These are phyloP conservation scores for Sandelia bainsii DNA, from an alignment of 2,797 vertebrate genomes.

Conservation along the genomic window DNA sequence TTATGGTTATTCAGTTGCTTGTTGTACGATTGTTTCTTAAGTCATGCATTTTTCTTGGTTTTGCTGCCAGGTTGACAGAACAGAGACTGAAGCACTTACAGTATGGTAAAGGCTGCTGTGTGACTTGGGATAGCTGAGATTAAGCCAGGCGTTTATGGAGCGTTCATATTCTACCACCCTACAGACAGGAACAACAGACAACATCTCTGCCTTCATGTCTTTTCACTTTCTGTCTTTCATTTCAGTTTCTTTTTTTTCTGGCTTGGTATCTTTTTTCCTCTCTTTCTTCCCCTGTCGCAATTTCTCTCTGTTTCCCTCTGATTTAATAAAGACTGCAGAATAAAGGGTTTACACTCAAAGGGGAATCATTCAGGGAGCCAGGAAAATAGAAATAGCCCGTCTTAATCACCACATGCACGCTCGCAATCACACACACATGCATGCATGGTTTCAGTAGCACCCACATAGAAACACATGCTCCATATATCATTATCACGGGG, in stretches of 20 bases:
- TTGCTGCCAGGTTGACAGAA: conserved; percentile 43
- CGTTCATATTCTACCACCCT: conserved; percentile 55
- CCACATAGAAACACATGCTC: conserved; percentile 50
- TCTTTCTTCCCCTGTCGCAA: conserved; percentile 32
- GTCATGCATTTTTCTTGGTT: conserved; percentile 34
- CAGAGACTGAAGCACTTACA: conserved; percentile 37
- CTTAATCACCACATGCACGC: conserved; percentile 63
- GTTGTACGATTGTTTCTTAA: conserved; percentile 21
- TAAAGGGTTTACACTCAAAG: conserved; percentile 68
- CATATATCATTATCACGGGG: conserved; percentile 68
- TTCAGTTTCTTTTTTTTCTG: conserved; percentile 4
- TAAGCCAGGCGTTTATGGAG: conserved; percentile 42
- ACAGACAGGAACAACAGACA: conserved; percentile 65
- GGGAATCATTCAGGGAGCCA: conserved; percentile 55
- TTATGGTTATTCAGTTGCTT: neutral
- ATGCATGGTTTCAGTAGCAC: conserved; percentile 43
- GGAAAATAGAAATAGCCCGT: conserved; percentile 63
- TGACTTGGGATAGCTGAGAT: conserved; percentile 53
- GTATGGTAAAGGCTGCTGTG: conserved; percentile 26
- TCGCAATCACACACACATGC: conserved; percentile 30
- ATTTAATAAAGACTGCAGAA: conserved; percentile 70
- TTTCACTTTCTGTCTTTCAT: conserved; percentile 4
- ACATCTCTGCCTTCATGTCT: conserved; percentile 25
- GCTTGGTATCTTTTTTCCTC: conserved; percentile 24
- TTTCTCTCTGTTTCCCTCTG: conserved; percentile 52